phyloP scores from a whole-genome alignment of 2,888 invertebrate genomes.

The Pristionchus mayeri region DNA sequence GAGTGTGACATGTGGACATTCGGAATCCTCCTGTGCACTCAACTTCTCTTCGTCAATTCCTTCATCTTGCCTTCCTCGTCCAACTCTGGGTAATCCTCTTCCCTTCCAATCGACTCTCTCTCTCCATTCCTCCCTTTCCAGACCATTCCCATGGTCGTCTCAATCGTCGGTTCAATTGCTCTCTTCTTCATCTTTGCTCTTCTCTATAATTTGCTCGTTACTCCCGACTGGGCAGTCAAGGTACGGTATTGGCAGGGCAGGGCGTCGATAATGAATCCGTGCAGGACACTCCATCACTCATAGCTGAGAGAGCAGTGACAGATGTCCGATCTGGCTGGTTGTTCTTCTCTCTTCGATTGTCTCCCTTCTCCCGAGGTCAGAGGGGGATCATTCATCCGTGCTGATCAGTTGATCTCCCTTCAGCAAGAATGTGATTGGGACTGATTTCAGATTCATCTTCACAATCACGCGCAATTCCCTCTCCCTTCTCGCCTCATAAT shows the following conservation, averaged over 20 bases:
- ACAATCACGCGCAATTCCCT: conserved; percentile 50
- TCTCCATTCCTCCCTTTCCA: conserved; percentile 78
- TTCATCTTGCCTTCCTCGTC: conserved; percentile 90
- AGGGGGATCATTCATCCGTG: conserved; percentile 63
- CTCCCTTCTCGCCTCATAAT: conserved; percentile 51
- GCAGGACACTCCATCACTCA: conserved; percentile 89
- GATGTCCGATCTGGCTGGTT: conserved; percentile 87
- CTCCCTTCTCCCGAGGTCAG: conserved; percentile 87
- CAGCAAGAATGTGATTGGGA: too few relatives aligned
- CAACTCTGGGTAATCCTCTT: conserved; percentile 92
- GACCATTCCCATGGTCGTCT: conserved; percentile 88
- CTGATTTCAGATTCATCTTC: conserved; percentile 51
- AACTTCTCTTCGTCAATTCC: conserved; percentile 90
- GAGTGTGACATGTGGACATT: conserved; percentile 90
- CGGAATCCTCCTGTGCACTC: conserved; percentile 88
- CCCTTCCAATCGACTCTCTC: neutral
- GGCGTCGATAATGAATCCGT: neutral
- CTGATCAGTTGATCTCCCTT: too few relatives aligned
- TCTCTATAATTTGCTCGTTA: conserved; percentile 85
- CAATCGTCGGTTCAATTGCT: conserved; percentile 86
- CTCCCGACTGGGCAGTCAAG: conserved; percentile 85
- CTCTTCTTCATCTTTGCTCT: conserved; percentile 89
- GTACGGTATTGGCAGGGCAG: neutral
- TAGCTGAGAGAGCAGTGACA: conserved; percentile 85
- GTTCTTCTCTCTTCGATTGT: conserved; percentile 85